Base-by-base conservation (phyloP, 2,888 invertebrate species). In the Danaus chrysippus region DNA sequence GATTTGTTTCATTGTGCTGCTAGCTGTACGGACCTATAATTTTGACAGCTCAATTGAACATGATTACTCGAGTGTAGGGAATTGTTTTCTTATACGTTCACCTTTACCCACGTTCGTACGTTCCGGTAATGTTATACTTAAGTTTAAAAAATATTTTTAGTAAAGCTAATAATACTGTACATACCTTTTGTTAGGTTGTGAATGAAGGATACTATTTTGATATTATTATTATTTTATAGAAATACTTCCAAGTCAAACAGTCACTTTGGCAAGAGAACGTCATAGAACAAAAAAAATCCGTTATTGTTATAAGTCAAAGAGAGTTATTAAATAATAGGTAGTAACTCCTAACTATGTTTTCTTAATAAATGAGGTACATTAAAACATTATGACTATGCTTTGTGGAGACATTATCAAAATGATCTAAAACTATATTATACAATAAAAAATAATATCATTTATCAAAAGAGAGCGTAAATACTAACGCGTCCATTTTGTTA, bases 91-190 rank as follows among this genome's bases (percentile, higher is more conserved):
- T 10, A 13, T 43, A 61, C 17, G 11, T 53, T 41, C 10, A 56
- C 34, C 34, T 17, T 34, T n/a, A 23, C 43, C 55, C 52, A 34
- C 56, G 56, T 19, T 11, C 58, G 52, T 61, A 64, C 49, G 59
- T 61, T 66, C 61, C 53, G 43, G 64, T 66, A 64, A 46, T 58
- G 56, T 58, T 63, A 59, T 63, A 58, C 63, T 62, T 70, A 70
- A 62, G 61, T 59, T 67, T 72, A 73, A 71, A 72, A 73, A 76
- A 79, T 80, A 79, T 81, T 79, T 87, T 87, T 86, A 87, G 83
- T 88, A 88, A 88, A 86, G 86, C 90, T 90, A 90, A 81, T 90
- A 89, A 90, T 90, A 90, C 90, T 90, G 90, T 90, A 90, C 90
- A 90, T 82, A 58, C 62, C 61, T 64, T 64, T 64, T 61, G 60